Conservation (phyloP, 2,888 invertebrate species). For the Aromia moschata region DNA sequence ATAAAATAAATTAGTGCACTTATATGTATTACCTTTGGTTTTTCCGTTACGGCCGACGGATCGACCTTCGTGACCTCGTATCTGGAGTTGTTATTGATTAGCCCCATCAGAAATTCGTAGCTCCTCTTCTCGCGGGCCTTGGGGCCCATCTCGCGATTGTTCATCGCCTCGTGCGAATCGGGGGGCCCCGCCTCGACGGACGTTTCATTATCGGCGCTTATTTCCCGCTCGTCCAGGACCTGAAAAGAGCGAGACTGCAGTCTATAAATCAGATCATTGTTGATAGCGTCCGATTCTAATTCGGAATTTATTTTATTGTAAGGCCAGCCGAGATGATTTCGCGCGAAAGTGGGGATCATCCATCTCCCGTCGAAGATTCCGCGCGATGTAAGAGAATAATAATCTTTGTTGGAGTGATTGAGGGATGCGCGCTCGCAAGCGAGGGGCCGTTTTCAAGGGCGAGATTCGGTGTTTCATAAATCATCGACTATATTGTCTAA, state of each 20-base stretch:
- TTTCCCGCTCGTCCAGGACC: constrained; percentile 15
- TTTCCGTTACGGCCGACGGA: constrained; percentile 36
- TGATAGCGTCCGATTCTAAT: not conserved
- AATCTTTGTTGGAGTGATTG: too few species aligned
- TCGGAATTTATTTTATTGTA: not conserved
- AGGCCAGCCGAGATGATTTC: too few species aligned
- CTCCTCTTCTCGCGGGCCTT: constrained; percentile 57
- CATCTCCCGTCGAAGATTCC: too few species aligned
- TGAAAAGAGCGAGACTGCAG: not conserved
- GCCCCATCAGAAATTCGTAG: constrained; percentile 60
- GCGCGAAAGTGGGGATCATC: constrained; percentile 11
- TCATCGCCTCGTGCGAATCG: constrained; percentile 62
- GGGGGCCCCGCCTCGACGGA: constrained; percentile 49
- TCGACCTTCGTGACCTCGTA: constrained; percentile 58
- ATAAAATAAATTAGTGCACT: too few species aligned
- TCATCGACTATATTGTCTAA: too few species aligned
- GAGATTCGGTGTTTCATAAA: too few species aligned
- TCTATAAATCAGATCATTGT: not conserved
- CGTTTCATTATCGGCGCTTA: constrained; percentile 18
- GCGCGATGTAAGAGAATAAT: too few species aligned
- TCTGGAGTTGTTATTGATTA: constrained; percentile 60
- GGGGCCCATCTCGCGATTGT: constrained; percentile 56
- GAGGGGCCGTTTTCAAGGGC: too few species aligned
- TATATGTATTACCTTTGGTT: too few species aligned
- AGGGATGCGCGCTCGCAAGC: too few species aligned